Percentiles rank a stretch among this genome's conserved stretches.
These are phyloP conservation scores for Pentamera pediparva DNA, from an alignment of 53 echinoderm and acorn worm genomes.

Conservation along the genomic window DNA sequence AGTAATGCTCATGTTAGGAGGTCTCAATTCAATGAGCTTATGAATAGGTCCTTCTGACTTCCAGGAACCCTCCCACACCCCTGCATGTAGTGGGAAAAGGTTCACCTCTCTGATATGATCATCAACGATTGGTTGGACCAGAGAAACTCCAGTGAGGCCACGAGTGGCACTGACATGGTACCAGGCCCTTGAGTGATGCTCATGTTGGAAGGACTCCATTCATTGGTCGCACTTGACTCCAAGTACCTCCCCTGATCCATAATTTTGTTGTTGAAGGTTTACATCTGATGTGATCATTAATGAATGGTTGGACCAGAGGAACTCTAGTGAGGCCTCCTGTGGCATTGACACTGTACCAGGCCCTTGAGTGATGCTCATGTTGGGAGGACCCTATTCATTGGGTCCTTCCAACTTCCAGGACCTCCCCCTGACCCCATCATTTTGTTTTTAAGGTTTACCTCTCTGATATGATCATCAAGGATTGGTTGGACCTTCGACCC, in stretches of 20 bases:
- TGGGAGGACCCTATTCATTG: too few relatives aligned
- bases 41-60: too few relatives aligned
- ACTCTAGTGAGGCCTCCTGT: slow-evolving; percentile 70
- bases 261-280: too few relatives aligned
- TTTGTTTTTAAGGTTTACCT: slow-evolving; percentile 38
- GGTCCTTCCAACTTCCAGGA: too few relatives aligned
- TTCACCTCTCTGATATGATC: slow-evolving; percentile 67
- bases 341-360: slow-evolving; percentile 96
- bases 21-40: too few relatives aligned
- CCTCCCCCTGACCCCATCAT: too few relatives aligned
- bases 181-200: slow-evolving; percentile 88
- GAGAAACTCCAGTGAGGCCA: slow-evolving; percentile 61
- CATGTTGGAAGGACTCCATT: slow-evolving; percentile 77
- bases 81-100: background rate
- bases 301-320: slow-evolving; percentile 35
- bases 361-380: too few relatives aligned
- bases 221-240: too few relatives aligned
- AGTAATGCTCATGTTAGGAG: too few relatives aligned
- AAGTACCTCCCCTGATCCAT: too few relatives aligned
- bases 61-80: too few relatives aligned
- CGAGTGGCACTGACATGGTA: slow-evolving; percentile 92
- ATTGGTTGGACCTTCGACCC: slow-evolving; percentile 64
- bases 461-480: slow-evolving; percentile 62
- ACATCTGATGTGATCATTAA: too few relatives aligned
- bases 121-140: slow-evolving; percentile 64